Evolutionary conservation across 1,140 invertebrate genomes (phyloP), one percentile per base, ranked within the genome.

Genomic region (Hyles vespertilio): DNA sequence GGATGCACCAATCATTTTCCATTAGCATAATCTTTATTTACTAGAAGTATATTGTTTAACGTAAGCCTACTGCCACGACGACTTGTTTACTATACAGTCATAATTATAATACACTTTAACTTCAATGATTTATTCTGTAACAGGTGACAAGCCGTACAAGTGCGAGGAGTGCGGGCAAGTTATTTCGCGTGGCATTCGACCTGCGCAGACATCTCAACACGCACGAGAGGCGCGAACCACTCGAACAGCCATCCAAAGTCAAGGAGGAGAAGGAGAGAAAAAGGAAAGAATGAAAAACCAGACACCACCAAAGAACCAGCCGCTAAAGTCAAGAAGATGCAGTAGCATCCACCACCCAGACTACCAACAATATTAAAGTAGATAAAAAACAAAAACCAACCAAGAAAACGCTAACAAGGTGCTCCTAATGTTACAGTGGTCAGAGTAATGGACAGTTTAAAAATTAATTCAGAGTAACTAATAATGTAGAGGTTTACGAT

Each of bases 121-220:
- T 22, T 22, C 2, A 22, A 22, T 22, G 22, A 22, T 22, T 22
- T 22, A 22, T 22, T 22, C 22, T 22, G 22, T 22, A 22, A 22
- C 66, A 92, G 95, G 95, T 1, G 95, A 96, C 70, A 95, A 94
- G 65, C 95, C 96, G 0, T 93, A 96, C 81, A 90, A 92, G 0
- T 97, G 96, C 80, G 85, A 91, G 3, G 89, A 95, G 0, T 97
- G 96, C 77, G 92, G 92, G 92, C 1, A 97, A 96, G 77, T 92
- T 93, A n/a, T 97, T 97, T 84, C 91, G 96, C 43, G 95, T 96
- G 1, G 91, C 93, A 4, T 96, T 96, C 33, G 96, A 98, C 72
- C 93, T 98, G 91, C 96, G 96, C 64, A 89, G 97, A 1, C 98
- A 98, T 81, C 91, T 96, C 84, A 93, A 93, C 22, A 96, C 94